Evolutionary conservation across 2,888 invertebrate species (phyloP).

Genomic region (Epiblema foenella): DNA sequence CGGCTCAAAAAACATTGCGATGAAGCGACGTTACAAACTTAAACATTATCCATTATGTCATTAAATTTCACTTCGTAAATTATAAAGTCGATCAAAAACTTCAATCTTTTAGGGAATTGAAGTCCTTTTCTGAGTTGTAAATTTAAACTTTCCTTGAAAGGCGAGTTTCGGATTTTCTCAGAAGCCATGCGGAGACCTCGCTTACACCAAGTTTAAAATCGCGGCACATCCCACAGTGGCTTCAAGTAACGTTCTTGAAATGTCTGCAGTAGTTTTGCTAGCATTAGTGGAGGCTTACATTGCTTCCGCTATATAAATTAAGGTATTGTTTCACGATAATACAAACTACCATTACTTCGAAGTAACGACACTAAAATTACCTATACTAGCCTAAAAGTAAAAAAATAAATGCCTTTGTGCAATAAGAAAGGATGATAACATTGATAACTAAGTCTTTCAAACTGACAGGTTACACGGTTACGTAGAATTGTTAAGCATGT

Average conservation of each 20-base stretch:
- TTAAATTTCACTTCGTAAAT: not conserved
- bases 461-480: too few relatives aligned
- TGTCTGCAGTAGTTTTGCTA: conserved; percentile 46
- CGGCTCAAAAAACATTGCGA: too few relatives aligned
- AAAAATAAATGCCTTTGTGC: too few relatives aligned
- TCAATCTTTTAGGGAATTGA: conserved; percentile 8
- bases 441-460: too few relatives aligned
- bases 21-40: not conserved
- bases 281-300: conserved; percentile 43
- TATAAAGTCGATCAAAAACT: conserved; percentile 14
- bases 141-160: conserved; percentile 34
- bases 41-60: not conserved
- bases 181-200: conserved; percentile 56
- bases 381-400: too few relatives aligned
- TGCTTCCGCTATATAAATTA: conserved; percentile 2
- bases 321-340: too few relatives aligned
- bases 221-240: conserved; percentile 50
- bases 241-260: conserved; percentile 45
- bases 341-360: too few relatives aligned
- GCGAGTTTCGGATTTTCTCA: conserved; percentile 50
- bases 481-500: too few relatives aligned
- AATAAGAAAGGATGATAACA: too few relatives aligned
- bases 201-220: conserved; percentile 54
- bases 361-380: too few relatives aligned
- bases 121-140: conserved; percentile 38